A percentile compares a stretch with the other conserved stretches of the same genome.
Conservation (phyloP, 2,113 vertebrate species). For the Gallinago undulata region DNA sequence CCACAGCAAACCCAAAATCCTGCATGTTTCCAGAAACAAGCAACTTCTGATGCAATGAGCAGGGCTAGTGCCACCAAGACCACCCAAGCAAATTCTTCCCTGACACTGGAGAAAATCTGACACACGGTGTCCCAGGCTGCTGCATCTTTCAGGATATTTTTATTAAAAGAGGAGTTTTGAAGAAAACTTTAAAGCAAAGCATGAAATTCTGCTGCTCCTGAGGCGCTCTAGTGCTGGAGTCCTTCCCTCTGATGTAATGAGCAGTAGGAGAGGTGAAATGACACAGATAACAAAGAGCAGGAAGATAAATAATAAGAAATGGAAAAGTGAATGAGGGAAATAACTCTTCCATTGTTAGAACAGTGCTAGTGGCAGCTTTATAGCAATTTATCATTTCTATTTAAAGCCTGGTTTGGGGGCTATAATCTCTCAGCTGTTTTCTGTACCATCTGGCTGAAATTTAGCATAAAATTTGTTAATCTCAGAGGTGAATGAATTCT, state of each 20-base stretch:
- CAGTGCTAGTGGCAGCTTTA: conserved; percentile 16
- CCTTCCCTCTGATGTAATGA: neutral
- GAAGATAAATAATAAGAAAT: neutral
- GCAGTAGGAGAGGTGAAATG: neutral
- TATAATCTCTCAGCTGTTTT: conserved; percentile 40
- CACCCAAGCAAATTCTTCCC: neutral
- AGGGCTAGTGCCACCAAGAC: neutral
- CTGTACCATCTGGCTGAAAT: conserved; percentile 47
- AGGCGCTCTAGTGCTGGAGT: neutral
- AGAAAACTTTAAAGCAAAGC: neutral
- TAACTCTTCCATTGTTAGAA: conserved; percentile 37
- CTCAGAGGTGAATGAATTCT: conserved; percentile 38
- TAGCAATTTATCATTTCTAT: conserved; percentile 21
- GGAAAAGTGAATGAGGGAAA: neutral
- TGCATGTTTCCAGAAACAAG: neutral
- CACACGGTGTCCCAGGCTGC: neutral
- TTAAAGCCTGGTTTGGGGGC: conserved; percentile 46
- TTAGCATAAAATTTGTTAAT: conserved; percentile 50
- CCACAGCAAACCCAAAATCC: neutral
- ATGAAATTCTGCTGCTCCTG: neutral
- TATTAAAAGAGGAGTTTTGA: neutral
- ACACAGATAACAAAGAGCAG: neutral
- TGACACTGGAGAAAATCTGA: neutral
- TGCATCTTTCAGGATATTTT: accelerated
- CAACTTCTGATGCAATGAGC: accelerated